Conservation (phyloP, 2,113 vertebrate genomes). For the Spilogale gracilis region DNA sequence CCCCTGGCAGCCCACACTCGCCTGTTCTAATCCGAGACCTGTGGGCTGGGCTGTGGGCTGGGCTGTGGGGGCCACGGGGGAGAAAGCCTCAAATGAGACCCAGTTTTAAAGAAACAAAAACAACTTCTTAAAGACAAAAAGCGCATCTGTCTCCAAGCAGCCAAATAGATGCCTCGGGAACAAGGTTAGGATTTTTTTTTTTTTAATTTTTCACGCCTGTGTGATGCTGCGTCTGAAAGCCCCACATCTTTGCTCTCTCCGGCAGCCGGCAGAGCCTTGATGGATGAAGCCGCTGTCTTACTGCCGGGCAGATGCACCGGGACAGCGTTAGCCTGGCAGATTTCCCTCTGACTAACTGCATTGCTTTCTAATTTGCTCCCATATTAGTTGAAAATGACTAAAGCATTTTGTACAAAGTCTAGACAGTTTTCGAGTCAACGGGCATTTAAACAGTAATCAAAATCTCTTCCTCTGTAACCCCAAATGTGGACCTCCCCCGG, state of each 20-base stretch:
- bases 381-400: slow-evolving; percentile 78
- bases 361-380: slow-evolving; percentile 72
- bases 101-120: not conserved
- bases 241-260: slow-evolving; percentile 59
- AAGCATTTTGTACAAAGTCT: slow-evolving; percentile 71
- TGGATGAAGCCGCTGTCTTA: slow-evolving; percentile 50
- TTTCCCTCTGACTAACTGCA: slow-evolving; percentile 33
- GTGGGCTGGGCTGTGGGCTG: not conserved
- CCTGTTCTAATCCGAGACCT: not conserved
- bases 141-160: not conserved
- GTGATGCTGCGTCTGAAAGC: slow-evolving; percentile 42
- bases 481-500: not conserved
- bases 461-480: not conserved
- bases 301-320: slow-evolving; percentile 55
- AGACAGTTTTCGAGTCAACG: slow-evolving; percentile 74
- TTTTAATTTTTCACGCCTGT: not conserved
- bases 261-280: slow-evolving; percentile 5
- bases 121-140: slow-evolving; percentile 35
- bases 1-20: fast-evolving
- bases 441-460: slow-evolving; percentile 36
- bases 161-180: slow-evolving; percentile 1
- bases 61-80: fast-evolving
- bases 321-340: slow-evolving; percentile 18
- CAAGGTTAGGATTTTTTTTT: not conserved
- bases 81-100: not conserved